Evolutionary conservation across 1,140 invertebrate genomes (phyloP), one percentile per base, ranked within the genome.

Genomic region (Eriocheir sinensis): DNA sequence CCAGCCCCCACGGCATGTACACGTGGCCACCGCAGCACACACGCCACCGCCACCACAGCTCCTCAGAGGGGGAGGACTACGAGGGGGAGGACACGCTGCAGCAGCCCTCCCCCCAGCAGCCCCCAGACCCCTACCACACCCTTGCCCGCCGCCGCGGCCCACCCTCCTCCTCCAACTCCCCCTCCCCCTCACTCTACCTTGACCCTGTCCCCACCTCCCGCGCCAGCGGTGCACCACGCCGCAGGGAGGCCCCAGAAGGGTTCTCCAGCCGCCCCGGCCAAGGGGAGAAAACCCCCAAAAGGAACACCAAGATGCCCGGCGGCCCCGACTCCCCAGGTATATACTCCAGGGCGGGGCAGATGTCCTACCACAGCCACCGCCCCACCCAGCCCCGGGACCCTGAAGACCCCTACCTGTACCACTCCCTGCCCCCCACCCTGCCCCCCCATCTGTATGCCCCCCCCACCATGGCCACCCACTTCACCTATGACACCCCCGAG

Each of bases 21-120:
- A 96, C 95, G 32, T 96, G 95, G 95, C 95, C 95, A 27, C 95
- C 95, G 2, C 95, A 96, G 85, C 95, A 96, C 41, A 94, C 80
- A 15, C 88, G 95, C 32, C 95, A 95, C 80, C 93, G 95, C 72
- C 95, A 96, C 81, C 95, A 96, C 60, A 91, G 95, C 79, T 38
- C 94, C 21, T 94, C 93, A 80, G 93, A 94, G 34, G 21, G 40
- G 38, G 89, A 95, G 3, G 95, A 96, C 44, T 91, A 92, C 88
- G 72, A 92, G 8, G 72, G 83, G 34, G 53, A 92, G 48, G 86
- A 91, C n/a, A 53, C 53, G 6, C 72, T 32, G 15, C 91, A 83
- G 21, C 89, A 81, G 2, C 40, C 81, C 30, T 15, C 83, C 21
- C 38, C 53, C 15, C 90, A 91, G 53, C 80, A n/a, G 4, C 80